Evolutionary conservation across 2,888 invertebrate genomes (phyloP).

Genomic region (Charanyca ferruginea): DNA sequence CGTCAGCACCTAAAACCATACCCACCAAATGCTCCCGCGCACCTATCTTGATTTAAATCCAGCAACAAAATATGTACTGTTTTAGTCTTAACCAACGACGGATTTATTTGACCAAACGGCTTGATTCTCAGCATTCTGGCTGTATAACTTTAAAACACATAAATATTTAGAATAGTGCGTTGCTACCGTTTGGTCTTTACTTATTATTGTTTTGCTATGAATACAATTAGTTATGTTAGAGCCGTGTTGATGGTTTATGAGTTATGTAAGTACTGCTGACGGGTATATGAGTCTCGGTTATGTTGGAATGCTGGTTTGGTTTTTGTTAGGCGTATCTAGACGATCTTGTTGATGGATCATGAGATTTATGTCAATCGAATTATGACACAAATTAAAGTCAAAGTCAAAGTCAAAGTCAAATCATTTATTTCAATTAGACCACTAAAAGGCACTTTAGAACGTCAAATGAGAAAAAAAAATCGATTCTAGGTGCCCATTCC

Average conservation of each 20-base stretch:
- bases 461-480: no score
- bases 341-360: neutral
- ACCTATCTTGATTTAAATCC: conserved; percentile 85
- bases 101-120: conserved; percentile 84
- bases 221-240: conserved; percentile 66
- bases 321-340: neutral
- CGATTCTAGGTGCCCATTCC: no score
- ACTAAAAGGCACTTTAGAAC: no score
- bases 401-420: no score
- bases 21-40: conserved; percentile 75
- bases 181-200: conserved; percentile 56
- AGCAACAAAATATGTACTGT: conserved; percentile 87
- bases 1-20: conserved; percentile 41
- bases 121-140: conserved; percentile 80
- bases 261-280: conserved; percentile 57
- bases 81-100: conserved; percentile 80
- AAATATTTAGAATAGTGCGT: conserved; percentile 78
- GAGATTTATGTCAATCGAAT: conserved; percentile 7
- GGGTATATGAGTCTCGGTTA: conserved; percentile 28
- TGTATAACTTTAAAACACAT: conserved; percentile 76
- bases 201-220: conserved; percentile 62
- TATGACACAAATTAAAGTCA: neutral
- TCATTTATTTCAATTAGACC: no score
- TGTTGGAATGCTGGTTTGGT: neutral
- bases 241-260: conserved; percentile 66